Evolutionary conservation across 2,888 invertebrate genomes (phyloP), one percentile per base, ranked within the genome.

Genomic region (Atherix ibis): DNA sequence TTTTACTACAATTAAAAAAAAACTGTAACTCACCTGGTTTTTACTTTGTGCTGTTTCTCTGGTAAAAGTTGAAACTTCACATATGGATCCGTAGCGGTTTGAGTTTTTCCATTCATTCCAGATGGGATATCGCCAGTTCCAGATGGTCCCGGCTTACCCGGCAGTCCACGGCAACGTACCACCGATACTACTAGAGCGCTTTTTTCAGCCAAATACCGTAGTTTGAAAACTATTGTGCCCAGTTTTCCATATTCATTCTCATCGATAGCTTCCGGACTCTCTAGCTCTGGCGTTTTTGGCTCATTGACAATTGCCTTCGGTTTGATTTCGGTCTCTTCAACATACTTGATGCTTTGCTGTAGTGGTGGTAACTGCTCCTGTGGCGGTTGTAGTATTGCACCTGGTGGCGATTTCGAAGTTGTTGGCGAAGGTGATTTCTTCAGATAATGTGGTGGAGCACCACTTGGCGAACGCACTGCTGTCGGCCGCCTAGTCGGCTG

Each of bases 31-130:
- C 24, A 68, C 68, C 68, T 71, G 40, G 94, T 94, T 65, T 94
- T 95, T 36, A 92, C 94, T 61, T 92, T 91, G 57, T 95, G 94
- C 55, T 91, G 89, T 59, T 95, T 95, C 52, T 97, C 97, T 0
- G 98, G 98, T 44, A 98, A 65, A 25, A 98, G 70, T 58, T 95
- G 97, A 36, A 98, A 71, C 62, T 98, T 98, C 24, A 98, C 92
- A 61, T 98, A 98, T 0, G 97, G 97, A 67, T 98, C 97, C 3
- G 62, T 62, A 14, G 58, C 61, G 2, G 54, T 48, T 45, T 60
- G 60, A 4, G 56, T 61, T 38, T 62, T 62, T 30, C 62, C 61
- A 48, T 61, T 61, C 48, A 56, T 51, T 32, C 56, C 58, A 9
- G 52, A 47, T 26, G 59, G 60, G 39, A 60, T 50, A 48, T 60